Evolutionary conservation across 2,888 invertebrate species (phyloP).

Genomic region (Drosophila picticornis): DNA sequence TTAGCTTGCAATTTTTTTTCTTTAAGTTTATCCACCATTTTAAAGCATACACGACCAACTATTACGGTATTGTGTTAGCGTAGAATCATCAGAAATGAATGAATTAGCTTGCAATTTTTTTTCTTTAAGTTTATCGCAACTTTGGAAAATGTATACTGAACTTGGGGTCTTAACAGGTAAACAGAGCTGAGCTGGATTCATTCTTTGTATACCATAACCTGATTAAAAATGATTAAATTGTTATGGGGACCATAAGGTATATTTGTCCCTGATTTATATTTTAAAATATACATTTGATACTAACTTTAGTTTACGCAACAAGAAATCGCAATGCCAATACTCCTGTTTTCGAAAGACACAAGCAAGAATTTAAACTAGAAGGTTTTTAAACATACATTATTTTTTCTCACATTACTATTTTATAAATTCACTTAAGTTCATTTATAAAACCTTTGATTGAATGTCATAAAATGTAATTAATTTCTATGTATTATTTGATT

Average conservation of each 20-base stretch:
- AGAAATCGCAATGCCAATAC: neutral
- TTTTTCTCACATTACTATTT: neutral
- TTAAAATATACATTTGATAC: neutral
- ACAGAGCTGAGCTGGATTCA: no score
- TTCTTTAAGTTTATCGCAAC: no score
- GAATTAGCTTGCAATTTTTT: no score
- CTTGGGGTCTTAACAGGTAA: no score
- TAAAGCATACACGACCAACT: neutral
- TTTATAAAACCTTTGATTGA: neutral
- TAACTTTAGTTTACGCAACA: neutral
- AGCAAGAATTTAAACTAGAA: neutral
- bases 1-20: no score
- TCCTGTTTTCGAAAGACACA: neutral
- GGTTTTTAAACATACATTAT: neutral
- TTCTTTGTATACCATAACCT: no score
- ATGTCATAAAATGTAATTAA: neutral
- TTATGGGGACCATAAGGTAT: no score
- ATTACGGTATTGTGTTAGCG: rapidly evolving
- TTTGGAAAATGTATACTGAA: no score
- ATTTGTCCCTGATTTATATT: neutral
- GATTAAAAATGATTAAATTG: no score
- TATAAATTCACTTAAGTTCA: neutral
- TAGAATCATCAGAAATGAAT: neutral
- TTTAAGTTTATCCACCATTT: neutral
- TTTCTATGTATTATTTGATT: neutral